Conservation (phyloP, 2,888 invertebrate species). For the Tuberolachnus salignus region DNA sequence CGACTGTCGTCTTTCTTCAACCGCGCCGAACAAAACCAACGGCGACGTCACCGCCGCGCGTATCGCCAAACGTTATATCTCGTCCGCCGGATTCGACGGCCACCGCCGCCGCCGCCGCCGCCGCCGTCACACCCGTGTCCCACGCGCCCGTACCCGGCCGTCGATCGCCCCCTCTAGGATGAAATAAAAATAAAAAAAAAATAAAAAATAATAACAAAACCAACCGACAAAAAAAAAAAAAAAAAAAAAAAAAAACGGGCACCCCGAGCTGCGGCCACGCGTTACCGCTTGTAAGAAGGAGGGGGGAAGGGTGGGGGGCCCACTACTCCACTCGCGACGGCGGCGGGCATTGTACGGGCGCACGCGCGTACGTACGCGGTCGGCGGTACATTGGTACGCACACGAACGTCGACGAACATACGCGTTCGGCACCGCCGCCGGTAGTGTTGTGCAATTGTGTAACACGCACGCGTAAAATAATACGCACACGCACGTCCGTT, state of each 20-base stretch:
- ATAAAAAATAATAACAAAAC: too few species aligned
- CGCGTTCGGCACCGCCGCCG: conserved; percentile 29
- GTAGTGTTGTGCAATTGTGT: conserved; percentile 52
- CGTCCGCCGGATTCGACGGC: conserved; percentile 31
- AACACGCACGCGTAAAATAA: conserved; percentile 7
- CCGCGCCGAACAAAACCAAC: neutral
- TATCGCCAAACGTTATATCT: conserved; percentile 29
- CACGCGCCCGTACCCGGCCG: neutral
- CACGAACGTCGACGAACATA: neutral
- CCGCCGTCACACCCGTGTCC: conserved; percentile 27
- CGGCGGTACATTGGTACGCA: too few species aligned
- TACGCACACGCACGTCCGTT: neutral
- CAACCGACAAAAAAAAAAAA: neutral
- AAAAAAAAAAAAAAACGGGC: neutral
- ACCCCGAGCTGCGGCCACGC: conserved; percentile 29
- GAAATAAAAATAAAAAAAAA: neutral
- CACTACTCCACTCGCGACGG: neutral
- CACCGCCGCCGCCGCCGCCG: neutral
- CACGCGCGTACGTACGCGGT: neutral
- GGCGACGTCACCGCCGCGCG: conserved; percentile 4
- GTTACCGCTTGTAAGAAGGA: neutral
- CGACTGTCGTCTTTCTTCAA: neutral
- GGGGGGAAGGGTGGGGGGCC: neutral
- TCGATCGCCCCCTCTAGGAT: neutral
- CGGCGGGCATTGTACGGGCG: neutral